Base-by-base conservation (phyloP, 2,797 vertebrate genomes). In the Amblyraja radiata region DNA sequence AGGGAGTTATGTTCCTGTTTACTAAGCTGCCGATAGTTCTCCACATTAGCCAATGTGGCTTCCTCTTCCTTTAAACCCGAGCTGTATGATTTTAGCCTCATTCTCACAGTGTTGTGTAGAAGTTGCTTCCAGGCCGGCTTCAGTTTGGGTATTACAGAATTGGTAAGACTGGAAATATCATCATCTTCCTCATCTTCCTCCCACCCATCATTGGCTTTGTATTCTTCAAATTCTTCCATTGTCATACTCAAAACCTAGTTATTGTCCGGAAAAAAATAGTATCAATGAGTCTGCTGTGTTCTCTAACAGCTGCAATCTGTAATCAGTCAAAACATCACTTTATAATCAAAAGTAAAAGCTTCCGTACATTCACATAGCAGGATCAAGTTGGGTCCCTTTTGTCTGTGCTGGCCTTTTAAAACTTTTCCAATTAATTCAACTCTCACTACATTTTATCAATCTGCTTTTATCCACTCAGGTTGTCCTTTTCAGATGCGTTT, bases 201-300 rank as follows among this genome's bases (percentile, higher is more conserved):
- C 97, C 97, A 97, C 74, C 96, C 96, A 14, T 97, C 97, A 1
- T 97, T 97, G 13, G 97, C 97, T 95, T 97, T 96, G 74, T 97
- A 97, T 4, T 97, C 96, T 58, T 95, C 95, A 94, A 99, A 98
- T 93, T 98, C 97, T 10, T 98, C 96, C 74, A 94, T 93, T 1
- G 97, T 95, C 98, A 99, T 98, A 93, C 96, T 97, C n/a, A 99
- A 94, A 93, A 99, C 96, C 99, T 99, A 94, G 9, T 63, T 32
- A 68, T 65, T 79, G 46, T 21, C 7, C 23, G 61, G 32, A n/a
- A 94, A 81, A 6, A 63, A 95, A 83, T 88, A 94, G 93, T 0
- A 25, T 90, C 73, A 16, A 74, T 77, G 78, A 91, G 83, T 18
- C 58, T n/a, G 6, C 0, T 25, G 54, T 81, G 80, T 25, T 83